phyloP scores from a whole-genome alignment of 2,113 vertebrate genomes.

The Labrus mixtus region DNA sequence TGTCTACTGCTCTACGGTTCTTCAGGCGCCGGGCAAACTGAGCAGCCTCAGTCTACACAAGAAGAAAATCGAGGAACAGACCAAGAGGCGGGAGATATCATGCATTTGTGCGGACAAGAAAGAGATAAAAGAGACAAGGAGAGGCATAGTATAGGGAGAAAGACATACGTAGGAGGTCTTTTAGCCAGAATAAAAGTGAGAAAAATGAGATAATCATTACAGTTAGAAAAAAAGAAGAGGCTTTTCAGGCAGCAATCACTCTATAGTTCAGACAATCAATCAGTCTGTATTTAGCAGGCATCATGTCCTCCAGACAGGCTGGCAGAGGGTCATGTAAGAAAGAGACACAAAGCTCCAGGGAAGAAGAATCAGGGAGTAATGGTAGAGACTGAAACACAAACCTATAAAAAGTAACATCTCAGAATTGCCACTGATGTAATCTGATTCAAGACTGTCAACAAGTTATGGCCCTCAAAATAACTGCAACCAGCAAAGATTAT shows the following conservation, averaged over 20 bases:
- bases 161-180: constrained; percentile 25
- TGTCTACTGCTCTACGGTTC: constrained; percentile 69
- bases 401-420: constrained; percentile 10
- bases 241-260: constrained; percentile 65
- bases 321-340: constrained; percentile 32
- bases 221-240: constrained; percentile 57
- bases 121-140: constrained; percentile 27
- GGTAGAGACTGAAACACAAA: background rate
- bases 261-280: constrained; percentile 62
- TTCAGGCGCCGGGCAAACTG: constrained; percentile 70
- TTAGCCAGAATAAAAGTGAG: constrained; percentile 18
- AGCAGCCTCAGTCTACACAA: constrained; percentile 35
- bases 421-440: background rate
- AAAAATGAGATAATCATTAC: constrained; percentile 66
- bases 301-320: constrained; percentile 42
- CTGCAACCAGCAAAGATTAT: background rate
- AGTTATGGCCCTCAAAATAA: background rate
- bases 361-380: background rate
- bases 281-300: constrained; percentile 62
- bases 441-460: background rate
- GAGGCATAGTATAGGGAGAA: constrained; percentile 41
- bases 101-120: constrained; percentile 24
- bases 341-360: constrained; percentile 21
- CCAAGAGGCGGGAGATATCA: background rate
- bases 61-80: constrained; percentile 65